Conservation (phyloP, 37 sponge, comb jelly and placozoan genomes). For the Aphrocallistes beatrix region DNA sequence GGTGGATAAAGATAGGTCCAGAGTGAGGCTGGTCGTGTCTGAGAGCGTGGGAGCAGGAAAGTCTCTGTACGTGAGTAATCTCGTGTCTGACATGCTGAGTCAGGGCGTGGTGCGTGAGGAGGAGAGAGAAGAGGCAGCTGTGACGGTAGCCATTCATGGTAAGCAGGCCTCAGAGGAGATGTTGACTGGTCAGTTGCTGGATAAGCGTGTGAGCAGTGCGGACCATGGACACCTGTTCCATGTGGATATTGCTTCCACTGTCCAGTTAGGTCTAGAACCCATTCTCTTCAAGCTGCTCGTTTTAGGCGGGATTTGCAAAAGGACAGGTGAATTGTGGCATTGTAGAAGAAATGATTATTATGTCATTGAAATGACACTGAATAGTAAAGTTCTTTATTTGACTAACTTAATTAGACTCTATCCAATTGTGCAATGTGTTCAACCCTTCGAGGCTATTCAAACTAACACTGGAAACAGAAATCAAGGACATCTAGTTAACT, state of each 20-base stretch:
- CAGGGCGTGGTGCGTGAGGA: not conserved
- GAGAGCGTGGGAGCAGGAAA: not conserved
- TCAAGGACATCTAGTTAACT: slow-evolving; percentile 24
- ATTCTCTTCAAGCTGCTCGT: not conserved
- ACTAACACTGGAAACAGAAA: not conserved
- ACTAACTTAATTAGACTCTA: not conserved
- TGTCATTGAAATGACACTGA: not conserved
- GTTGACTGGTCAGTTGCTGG: not conserved
- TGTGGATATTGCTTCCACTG: slow-evolving; percentile 8
- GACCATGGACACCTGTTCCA: not conserved
- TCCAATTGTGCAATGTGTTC: not conserved
- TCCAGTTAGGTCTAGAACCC: not conserved
- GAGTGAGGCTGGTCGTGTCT: not conserved
- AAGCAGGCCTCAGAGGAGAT: slow-evolving; percentile 5
- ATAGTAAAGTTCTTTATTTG: not conserved
- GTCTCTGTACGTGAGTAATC: not conserved
- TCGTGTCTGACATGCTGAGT: not conserved
- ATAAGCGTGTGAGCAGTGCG: not conserved
- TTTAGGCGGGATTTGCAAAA: not conserved
- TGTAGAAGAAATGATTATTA: not conserved
- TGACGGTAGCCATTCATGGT: not conserved
- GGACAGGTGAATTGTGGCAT: not conserved
- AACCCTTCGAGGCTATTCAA: not conserved
- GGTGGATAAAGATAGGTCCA: not conserved
- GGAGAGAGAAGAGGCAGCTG: not conserved